These are phyloP conservation scores for Crepidodera aurea DNA, from an alignment of 2,888 invertebrate genomes.

Conservation along the genomic window DNA sequence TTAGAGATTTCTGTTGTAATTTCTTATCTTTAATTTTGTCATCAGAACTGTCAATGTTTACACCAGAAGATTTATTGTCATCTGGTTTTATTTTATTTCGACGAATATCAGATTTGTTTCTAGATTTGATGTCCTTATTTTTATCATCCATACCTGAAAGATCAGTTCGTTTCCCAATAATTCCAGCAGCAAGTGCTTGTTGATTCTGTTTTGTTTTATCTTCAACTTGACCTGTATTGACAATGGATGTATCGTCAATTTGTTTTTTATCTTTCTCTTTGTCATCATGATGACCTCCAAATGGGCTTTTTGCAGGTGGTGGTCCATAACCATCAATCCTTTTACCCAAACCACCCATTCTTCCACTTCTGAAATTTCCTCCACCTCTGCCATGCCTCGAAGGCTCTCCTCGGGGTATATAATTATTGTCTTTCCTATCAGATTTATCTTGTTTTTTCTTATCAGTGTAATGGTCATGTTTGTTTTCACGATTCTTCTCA, in stretches of 20 bases:
- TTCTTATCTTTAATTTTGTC: slow-evolving; percentile 60
- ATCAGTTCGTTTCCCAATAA: slow-evolving; percentile 55
- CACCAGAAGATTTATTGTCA: slow-evolving; percentile 69
- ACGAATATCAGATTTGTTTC: slow-evolving; percentile 53
- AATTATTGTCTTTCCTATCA: slow-evolving; percentile 62
- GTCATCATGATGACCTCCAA: slow-evolving; percentile 62
- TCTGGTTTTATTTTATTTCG: slow-evolving; percentile 47
- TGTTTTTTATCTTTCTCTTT: slow-evolving; percentile 53
- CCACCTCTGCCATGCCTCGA: slow-evolving; percentile 84
- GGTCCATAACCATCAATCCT: slow-evolving; percentile 81
- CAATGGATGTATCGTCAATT: slow-evolving; percentile 43
- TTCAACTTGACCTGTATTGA: slow-evolving; percentile 55
- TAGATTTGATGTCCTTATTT: slow-evolving; percentile 54
- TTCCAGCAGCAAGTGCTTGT: slow-evolving; percentile 73
- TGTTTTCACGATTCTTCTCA: slow-evolving; percentile 46
- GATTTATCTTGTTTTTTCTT: slow-evolving; percentile 54
- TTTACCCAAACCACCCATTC: slow-evolving; percentile 65
- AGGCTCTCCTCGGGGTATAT: slow-evolving; percentile 88
- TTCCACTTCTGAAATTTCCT: slow-evolving; percentile 47
- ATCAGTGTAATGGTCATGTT: slow-evolving; percentile 47
- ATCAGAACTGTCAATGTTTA: slow-evolving; percentile 85
- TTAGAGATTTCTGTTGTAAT: slow-evolving; percentile 38
- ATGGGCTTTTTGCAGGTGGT: slow-evolving; percentile 82
- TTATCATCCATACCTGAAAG: slow-evolving; percentile 47
- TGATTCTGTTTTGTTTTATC: slow-evolving; percentile 75